Base-by-base conservation (phyloP, 2,888 invertebrate species). In the Campopleginae sp. region DNA sequence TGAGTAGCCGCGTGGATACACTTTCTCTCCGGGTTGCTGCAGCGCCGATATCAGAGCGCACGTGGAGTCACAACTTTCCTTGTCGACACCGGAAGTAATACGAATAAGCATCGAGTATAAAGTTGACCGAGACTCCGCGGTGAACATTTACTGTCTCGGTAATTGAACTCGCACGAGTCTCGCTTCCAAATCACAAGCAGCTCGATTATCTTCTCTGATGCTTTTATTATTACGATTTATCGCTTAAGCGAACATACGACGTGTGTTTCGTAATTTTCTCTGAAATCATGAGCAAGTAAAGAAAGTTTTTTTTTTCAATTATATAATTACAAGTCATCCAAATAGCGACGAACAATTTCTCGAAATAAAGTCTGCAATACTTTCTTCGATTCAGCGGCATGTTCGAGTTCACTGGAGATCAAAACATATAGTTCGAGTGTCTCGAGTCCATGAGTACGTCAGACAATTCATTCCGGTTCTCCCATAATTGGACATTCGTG, bases 51-150 rank as follows among this genome's bases (percentile, higher is more conserved):
- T 58, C 33, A 38, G 54, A 46, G 65, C 79, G 54, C 46, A 68
- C 71, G 27, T 33, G 63, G 61, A 72, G 42, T 46, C 58, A 80
- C 61, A 86, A 86, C 82, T 86, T 86, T 86, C 82, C 72, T 86
- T 74, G 44, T 78, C 77, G 77, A 80, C 74, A 80, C 77, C 77
- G 80, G 80, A 85, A 85, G 81, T 76, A 46, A 84, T 74, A 75
- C 63, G 74, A 23, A 63, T 23, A 46, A 74, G 77, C 71, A 46
- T 23, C 77, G 77, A 44, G 79, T 66, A 12, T 48, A 65, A 77
- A 72, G 54, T 70, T 58, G 75, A 85, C 75, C 61, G 48, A 74
- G 76, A 65, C 77, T 58, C 61, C 44, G 46, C 44, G 46, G 61
- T 66, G 68, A 74, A 72, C 38, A 33, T 51, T 14, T 5, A 51